Evolutionary conservation across 2,113 vertebrate genomes (phyloP).

Genomic region (Pristiophorus japonicus): DNA sequence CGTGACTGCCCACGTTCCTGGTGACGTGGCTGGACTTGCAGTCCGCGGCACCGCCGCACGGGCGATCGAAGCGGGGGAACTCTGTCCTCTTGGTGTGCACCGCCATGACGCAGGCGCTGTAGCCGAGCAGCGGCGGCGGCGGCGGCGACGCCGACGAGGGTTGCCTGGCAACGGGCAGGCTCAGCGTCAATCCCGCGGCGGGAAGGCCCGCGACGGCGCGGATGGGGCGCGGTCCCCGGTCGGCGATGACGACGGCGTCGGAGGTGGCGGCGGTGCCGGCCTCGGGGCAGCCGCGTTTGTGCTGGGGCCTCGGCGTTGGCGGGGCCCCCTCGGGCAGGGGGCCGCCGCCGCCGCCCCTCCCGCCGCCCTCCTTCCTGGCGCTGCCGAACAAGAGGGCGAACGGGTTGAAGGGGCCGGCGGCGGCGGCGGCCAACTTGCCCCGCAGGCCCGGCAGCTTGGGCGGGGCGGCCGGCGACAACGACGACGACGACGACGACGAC

Average conservation of each 20-base stretch:
- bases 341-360: not conserved
- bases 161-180: not conserved
- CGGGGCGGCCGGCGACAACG: no score
- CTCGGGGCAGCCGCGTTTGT: not conserved
- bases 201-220: no score
- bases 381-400: conserved; percentile 17
- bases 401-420: conserved; percentile 2
- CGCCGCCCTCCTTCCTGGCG: not conserved
- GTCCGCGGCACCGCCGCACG: not conserved
- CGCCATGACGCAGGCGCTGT: not conserved
- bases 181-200: not conserved
- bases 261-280: no score
- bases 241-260: no score
- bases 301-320: not conserved
- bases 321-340: not conserved
- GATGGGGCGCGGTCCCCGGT: no score
- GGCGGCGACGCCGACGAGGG: no score
- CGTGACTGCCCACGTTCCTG: not conserved
- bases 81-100: conserved; percentile 1
- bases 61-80: not conserved
- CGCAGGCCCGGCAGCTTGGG: not conserved
- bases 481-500: no score
- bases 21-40: not conserved
- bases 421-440: not conserved
- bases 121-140: not conserved